Conservation (phyloP, 2,888 invertebrate species). For the Lycaena phlaeas region DNA sequence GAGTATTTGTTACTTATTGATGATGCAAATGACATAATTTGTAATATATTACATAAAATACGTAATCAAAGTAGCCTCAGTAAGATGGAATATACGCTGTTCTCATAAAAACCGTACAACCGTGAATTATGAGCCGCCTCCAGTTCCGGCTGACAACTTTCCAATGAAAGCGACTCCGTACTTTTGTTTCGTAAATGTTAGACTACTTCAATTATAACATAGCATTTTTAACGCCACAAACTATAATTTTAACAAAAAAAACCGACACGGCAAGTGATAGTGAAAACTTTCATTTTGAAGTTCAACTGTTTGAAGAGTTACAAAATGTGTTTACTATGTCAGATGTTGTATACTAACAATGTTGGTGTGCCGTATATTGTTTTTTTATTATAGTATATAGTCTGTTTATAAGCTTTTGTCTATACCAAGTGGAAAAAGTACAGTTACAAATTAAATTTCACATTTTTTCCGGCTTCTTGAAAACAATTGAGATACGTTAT, state of each 20-base stretch:
- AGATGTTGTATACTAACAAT: too few species aligned
- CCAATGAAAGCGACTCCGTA: constrained; percentile 54
- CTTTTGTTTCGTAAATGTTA: constrained; percentile 21
- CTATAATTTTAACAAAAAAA: not conserved
- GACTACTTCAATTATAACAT: constrained; percentile 8
- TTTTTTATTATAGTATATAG: too few species aligned
- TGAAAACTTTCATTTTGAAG: not conserved
- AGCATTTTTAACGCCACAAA: not conserved
- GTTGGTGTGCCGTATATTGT: too few species aligned
- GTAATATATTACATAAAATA: not conserved
- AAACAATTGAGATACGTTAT: too few species aligned
- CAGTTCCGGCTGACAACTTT: constrained; percentile 54
- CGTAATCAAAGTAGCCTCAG: not conserved
- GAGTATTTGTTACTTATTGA: too few species aligned
- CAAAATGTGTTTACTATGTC: too few species aligned
- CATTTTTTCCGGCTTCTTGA: too few species aligned
- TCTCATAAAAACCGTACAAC: constrained; percentile 25
- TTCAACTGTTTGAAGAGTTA: too few species aligned
- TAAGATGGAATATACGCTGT: constrained; percentile 21
- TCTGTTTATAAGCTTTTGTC: too few species aligned
- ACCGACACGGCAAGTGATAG: not conserved
- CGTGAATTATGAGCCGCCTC: constrained; percentile 29
- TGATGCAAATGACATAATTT: too few species aligned
- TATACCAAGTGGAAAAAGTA: too few species aligned
- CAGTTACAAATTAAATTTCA: too few species aligned